These are phyloP conservation scores for Australoheros facetus DNA, from an alignment of 2,797 vertebrate species.

Conservation along the genomic window DNA sequence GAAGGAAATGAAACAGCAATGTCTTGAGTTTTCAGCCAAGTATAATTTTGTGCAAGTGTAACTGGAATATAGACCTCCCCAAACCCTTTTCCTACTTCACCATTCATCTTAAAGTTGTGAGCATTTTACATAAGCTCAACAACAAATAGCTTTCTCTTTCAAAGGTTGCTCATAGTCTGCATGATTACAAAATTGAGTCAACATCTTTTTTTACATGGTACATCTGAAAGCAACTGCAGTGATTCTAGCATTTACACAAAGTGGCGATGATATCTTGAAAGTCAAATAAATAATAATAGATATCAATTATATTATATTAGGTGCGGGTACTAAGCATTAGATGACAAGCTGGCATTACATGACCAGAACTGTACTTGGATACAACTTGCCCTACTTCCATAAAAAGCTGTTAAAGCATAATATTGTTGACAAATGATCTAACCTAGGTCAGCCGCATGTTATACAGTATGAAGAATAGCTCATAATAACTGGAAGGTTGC, in stretches of 20 bases:
- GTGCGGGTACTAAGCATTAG: neutral
- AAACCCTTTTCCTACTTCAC: neutral
- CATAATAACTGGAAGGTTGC: neutral
- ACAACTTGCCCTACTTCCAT: neutral
- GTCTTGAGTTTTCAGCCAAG: neutral
- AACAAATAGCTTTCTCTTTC: neutral
- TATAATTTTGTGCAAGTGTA: neutral
- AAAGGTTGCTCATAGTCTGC: neutral
- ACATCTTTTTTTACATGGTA: neutral
- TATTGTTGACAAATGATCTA: neutral
- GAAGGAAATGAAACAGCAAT: neutral
- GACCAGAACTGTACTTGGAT: neutral
- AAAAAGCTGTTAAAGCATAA: neutral
- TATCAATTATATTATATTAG: neutral
- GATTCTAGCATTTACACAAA: neutral
- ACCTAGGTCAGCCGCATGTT: neutral
- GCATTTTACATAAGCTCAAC: neutral
- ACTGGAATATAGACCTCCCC: neutral
- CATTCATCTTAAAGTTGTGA: neutral
- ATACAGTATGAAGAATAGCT: neutral
- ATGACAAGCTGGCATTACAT: neutral
- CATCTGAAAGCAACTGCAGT: neutral
- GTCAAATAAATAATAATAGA: neutral
- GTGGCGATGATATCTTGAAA: neutral
- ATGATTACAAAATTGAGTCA: neutral